Percentiles rank a stretch among this genome's conserved stretches.
phyloP scores from a whole-genome alignment of 2,888 invertebrate genomes.

The Morpho helenor region DNA sequence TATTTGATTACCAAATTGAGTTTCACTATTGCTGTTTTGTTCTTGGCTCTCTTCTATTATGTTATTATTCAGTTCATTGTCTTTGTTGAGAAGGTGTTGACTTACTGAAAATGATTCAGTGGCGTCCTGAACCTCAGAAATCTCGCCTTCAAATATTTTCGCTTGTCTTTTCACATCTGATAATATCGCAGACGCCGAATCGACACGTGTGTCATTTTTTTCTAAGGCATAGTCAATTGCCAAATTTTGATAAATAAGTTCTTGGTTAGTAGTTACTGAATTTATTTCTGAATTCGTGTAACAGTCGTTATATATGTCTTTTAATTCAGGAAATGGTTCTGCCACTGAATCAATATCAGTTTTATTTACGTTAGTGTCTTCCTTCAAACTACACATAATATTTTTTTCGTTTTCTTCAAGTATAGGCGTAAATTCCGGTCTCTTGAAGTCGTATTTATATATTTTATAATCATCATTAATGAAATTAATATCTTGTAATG shows the following conservation, averaged over 20 bases:
- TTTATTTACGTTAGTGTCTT: conserved; percentile 32
- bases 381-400: conserved; percentile 48
- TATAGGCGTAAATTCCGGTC: conserved; percentile 61
- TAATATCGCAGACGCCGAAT: conserved; percentile 69
- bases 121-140: conserved; percentile 77
- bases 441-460: conserved; percentile 49
- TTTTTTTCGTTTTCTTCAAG: conserved; percentile 66
- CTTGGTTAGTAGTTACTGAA: conserved; percentile 33
- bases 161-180: conserved; percentile 76
- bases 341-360: conserved; percentile 57
- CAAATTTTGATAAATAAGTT: conserved; percentile 31
- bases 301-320: conserved; percentile 60
- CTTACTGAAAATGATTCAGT: conserved; percentile 77
- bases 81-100: conserved; percentile 57
- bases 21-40: conserved; percentile 36
- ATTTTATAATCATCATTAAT: conserved; percentile 44
- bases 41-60: conserved; percentile 22
- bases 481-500: conserved; percentile 41
- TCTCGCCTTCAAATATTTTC: conserved; percentile 59
- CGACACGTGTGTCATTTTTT: conserved; percentile 51
- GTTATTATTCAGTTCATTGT: conserved; percentile 3
- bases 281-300: conserved; percentile 50
- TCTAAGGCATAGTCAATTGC: conserved; percentile 38
- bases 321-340: conserved; percentile 70
- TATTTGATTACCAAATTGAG: conserved; percentile 48